Base-by-base conservation (phyloP, 2,113 vertebrate species). In the Coptodon bakossiorum region DNA sequence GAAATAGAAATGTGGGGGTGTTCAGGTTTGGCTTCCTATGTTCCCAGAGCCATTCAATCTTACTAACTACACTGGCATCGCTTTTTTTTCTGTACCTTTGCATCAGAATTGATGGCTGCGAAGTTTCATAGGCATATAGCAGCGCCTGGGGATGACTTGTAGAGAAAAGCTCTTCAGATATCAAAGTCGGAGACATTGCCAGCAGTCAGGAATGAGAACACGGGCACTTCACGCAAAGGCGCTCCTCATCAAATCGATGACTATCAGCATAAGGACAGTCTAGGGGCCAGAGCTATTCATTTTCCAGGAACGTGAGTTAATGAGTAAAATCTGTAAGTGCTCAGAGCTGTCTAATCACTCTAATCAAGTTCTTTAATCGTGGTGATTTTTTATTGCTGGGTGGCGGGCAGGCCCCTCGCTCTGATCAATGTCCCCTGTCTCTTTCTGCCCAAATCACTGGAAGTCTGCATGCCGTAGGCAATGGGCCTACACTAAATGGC, bases 291-390 rank as follows among this genome's bases (percentile, higher is more conserved):
- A 68, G 48, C 90, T 86, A 90, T 93, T 93, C 66, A 91, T 94
- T 92, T 95, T 85, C 80, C 45, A 9, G 38, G 83, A 90, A 86
- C 14, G n/a, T 4, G 78, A 88, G 88, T 90, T 93, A 95, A 94
- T 91, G 36, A 87, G 61, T 81, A 81, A 48, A 48, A 82, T 93
- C 87, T 79, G 83, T 71, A 83, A 78, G 73, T 88, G 85, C 90
- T 93, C 66, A 13, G 63, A 84, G 85, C 53, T 92, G 84, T 92
- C 90, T 95, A 93, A 95, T 95, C 92, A 92, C 89, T 92, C 88
- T 90, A 92, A 95, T 95, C 88, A 92, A 91, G 52, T 88, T 89
- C 85, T 94, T 92, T 93, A 95, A 95, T 94, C 22, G 57, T 86
- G 88, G 91, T 90, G 80, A 95, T 96, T 94, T 93, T 83, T 94